Percentiles rank a stretch among this genome's conserved stretches.
These are phyloP conservation scores for Agrochola circellaris DNA, from an alignment of 2,888 invertebrate species.

Conservation along the genomic window DNA sequence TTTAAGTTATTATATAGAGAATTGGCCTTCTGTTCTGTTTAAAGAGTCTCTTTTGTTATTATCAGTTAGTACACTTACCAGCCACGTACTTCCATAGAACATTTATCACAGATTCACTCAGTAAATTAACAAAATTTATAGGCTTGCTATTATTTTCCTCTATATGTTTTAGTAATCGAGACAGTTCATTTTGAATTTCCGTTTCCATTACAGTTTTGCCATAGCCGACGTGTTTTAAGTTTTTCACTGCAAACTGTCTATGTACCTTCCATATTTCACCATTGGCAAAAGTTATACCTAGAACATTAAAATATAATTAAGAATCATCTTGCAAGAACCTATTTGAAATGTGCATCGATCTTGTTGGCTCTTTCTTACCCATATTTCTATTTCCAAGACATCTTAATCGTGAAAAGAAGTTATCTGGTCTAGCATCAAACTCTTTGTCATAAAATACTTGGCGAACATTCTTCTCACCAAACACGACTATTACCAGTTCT, in stretches of 20 bases:
- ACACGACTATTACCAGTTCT: slow-evolving; percentile 91
- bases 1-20: no score
- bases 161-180: slow-evolving; percentile 86
- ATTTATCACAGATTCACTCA: slow-evolving; percentile 92
- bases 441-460: slow-evolving; percentile 91
- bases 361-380: slow-evolving; percentile 83
- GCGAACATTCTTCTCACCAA: slow-evolving; percentile 91
- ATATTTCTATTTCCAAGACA: slow-evolving; percentile 92
- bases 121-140: slow-evolving; percentile 87
- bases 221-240: slow-evolving; percentile 92
- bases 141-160: slow-evolving; percentile 75
- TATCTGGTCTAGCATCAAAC: slow-evolving; percentile 93
- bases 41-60: neutral
- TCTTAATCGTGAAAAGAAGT: slow-evolving; percentile 92
- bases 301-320: slow-evolving; percentile 15
- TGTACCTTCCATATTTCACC: slow-evolving; percentile 92
- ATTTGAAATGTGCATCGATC: neutral
- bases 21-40: neutral
- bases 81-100: slow-evolving; percentile 93
- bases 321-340: neutral
- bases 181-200: slow-evolving; percentile 91
- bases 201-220: slow-evolving; percentile 92
- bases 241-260: slow-evolving; percentile 92
- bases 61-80: slow-evolving; percentile 79
- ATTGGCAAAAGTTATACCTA: slow-evolving; percentile 93